A percentile compares a stretch with the other conserved stretches of the same genome.
Evolutionary conservation across 2,888 invertebrate genomes (phyloP).

Genomic region (Aplocera efformata): DNA sequence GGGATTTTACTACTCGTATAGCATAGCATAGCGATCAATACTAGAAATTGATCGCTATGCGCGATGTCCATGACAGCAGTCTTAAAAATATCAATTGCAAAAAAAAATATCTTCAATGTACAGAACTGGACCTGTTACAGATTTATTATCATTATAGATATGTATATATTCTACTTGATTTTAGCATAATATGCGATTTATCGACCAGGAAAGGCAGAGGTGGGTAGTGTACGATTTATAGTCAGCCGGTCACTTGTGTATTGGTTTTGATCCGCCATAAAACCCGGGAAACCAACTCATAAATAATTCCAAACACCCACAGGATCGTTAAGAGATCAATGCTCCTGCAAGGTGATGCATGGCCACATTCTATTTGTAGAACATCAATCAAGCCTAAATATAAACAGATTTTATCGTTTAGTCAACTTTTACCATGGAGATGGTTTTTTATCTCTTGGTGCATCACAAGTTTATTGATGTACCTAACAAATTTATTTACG

Average conservation of each 20-base stretch:
- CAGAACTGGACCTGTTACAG: too few species aligned
- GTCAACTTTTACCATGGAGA: conserved; percentile 38
- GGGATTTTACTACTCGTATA: too few species aligned
- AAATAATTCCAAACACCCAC: conserved; percentile 22
- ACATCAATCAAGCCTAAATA: conserved; percentile 45
- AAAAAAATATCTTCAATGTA: too few species aligned
- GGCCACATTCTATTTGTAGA: conserved; percentile 40
- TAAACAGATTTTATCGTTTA: conserved; percentile 32
- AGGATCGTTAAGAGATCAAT: conserved; percentile 37
- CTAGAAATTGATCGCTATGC: too few species aligned
- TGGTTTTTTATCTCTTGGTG: conserved; percentile 30
- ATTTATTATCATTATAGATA: too few species aligned
- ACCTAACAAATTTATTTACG: conserved; percentile 28
- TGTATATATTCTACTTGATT: too few species aligned
- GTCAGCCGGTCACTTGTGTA: neutral
- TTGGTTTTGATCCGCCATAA: conserved; percentile 9
- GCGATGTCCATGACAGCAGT: too few species aligned
- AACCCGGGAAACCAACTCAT: conserved; percentile 20
- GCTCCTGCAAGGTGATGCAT: conserved; percentile 28
- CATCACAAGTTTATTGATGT: conserved; percentile 34
- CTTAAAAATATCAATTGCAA: too few species aligned
- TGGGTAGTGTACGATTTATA: too few species aligned
- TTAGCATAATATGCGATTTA: too few species aligned
- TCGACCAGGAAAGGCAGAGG: too few species aligned
- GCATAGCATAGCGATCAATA: too few species aligned